Evolutionary conservation across 2,113 vertebrate genomes (phyloP).

Genomic region (Psephotus haematonotus): DNA sequence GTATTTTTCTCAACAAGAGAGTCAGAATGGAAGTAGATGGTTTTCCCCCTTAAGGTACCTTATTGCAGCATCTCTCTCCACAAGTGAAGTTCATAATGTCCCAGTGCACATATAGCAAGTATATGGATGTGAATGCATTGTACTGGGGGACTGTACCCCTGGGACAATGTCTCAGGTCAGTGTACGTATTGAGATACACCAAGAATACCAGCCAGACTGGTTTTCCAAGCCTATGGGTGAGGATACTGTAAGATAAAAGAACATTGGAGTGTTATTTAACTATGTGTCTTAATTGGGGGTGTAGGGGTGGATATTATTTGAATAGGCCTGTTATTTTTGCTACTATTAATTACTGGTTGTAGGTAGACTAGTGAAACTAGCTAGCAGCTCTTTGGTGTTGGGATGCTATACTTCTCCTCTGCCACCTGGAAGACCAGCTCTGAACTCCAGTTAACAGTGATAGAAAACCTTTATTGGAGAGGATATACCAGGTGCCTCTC

Average conservation of each 20-base stretch:
- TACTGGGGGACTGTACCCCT: background rate
- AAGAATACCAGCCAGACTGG: background rate
- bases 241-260: background rate
- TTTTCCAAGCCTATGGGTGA: background rate
- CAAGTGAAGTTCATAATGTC: background rate
- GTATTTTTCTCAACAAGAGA: background rate
- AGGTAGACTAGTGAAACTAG: background rate
- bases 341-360: background rate
- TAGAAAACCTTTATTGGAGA: background rate
- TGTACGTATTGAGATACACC: background rate
- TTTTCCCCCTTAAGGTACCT: background rate
- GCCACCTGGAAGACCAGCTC: background rate
- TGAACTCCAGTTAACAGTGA: background rate
- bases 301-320: background rate
- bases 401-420: background rate
- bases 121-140: background rate
- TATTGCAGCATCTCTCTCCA: background rate
- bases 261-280: background rate
- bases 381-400: background rate
- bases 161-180: background rate
- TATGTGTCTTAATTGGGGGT: background rate
- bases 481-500: background rate
- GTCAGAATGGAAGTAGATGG: background rate
- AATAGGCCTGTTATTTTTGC: background rate
- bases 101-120: accelerated